Percentiles rank a stretch among this genome's conserved stretches.
phyloP scores from a whole-genome alignment of 2,888 invertebrate species.

The Lasioglossum villosulum region DNA sequence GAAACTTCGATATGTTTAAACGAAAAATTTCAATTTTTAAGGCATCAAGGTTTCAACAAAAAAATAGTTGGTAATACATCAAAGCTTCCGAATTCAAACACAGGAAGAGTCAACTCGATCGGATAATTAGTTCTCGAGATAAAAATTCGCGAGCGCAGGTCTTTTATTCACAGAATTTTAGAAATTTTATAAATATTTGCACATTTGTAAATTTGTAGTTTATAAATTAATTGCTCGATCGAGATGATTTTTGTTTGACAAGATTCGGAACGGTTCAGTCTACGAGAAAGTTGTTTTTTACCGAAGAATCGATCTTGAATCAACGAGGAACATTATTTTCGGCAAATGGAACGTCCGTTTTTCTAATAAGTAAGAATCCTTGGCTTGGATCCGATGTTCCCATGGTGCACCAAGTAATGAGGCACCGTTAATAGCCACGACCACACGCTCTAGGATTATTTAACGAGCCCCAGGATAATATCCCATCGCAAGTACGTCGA shows the following conservation, averaged over 20 bases:
- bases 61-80: background rate
- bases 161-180: background rate
- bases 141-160: background rate
- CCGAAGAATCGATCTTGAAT: background rate
- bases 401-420: background rate
- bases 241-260: background rate
- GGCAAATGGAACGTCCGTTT: background rate
- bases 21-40: background rate
- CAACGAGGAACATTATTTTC: background rate
- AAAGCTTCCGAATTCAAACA: background rate
- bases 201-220: background rate
- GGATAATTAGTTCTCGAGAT: background rate
- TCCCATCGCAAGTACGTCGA: background rate
- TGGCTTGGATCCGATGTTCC: background rate
- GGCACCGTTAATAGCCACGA: background rate
- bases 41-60: background rate
- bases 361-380: background rate
- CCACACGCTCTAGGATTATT: background rate
- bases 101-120: background rate
- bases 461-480: constrained; percentile 15
- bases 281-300: background rate
- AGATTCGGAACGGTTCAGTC: background rate
- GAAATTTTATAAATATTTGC: no score
- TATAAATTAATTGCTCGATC: background rate
- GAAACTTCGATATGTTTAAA: no score